phyloP scores from a whole-genome alignment of 2,113 vertebrate species.

The Xyrauchen texanus region DNA sequence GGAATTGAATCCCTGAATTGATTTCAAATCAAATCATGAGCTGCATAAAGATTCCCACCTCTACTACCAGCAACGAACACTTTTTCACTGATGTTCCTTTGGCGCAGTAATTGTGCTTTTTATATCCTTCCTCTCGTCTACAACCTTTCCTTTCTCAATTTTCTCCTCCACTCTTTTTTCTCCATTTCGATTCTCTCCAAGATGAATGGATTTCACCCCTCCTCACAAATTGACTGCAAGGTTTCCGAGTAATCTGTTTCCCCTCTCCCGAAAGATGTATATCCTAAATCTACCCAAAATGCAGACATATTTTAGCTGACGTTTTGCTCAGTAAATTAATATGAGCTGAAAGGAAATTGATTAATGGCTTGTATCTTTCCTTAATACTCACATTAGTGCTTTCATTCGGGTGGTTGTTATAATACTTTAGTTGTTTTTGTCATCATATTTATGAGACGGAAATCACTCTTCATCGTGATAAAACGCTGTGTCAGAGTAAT shows the following conservation, averaged over 20 bases:
- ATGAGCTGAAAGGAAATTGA: constrained; percentile 21
- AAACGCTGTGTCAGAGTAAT: constrained; percentile 53
- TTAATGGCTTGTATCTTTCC: constrained; percentile 25
- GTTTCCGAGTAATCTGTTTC: constrained; percentile 13
- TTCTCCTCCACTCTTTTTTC: neutral
- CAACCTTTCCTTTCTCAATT: neutral
- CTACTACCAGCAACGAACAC: too few relatives aligned
- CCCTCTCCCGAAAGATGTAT: neutral
- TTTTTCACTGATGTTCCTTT: neutral
- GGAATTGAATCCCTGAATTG: too few relatives aligned
- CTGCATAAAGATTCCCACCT: too few relatives aligned
- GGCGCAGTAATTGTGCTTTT: too few relatives aligned
- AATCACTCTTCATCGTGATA: constrained; percentile 37
- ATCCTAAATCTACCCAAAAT: neutral
- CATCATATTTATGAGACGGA: constrained; percentile 52
- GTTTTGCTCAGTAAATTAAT: constrained; percentile 4
- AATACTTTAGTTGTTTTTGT: constrained; percentile 45
- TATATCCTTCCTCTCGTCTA: neutral
- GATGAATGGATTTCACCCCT: constrained; percentile 16
- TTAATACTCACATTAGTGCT: constrained; percentile 39
- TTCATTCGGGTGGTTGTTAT: constrained; percentile 36
- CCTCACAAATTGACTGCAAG: neutral
- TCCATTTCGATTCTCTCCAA: constrained; percentile 1
- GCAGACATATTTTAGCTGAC: constrained; percentile 15
- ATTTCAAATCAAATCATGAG: too few relatives aligned